phyloP scores from a whole-genome alignment of 2,797 vertebrate genomes.

The Discoglossus pictus region DNA sequence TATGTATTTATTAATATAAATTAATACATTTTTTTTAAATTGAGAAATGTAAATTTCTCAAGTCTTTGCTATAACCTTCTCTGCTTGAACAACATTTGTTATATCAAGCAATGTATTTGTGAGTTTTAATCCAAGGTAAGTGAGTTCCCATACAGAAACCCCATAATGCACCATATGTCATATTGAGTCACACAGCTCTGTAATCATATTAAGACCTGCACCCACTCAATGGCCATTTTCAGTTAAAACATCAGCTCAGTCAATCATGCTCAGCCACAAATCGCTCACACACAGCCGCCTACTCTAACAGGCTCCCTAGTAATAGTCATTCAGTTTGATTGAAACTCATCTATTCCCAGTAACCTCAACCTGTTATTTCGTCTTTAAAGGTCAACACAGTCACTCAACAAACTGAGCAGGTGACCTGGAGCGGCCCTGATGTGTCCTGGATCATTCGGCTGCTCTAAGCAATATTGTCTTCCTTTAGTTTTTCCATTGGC shows the following conservation, averaged over 20 bases:
- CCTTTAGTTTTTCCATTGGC: too few species aligned
- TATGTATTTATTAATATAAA: too few species aligned
- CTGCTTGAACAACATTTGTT: conserved; percentile 20
- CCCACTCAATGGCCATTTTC: conserved; percentile 43
- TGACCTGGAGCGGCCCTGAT: conserved; percentile 15
- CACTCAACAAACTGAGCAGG: conserved; percentile 31
- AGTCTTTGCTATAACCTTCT: conserved; percentile 47
- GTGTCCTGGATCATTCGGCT: background rate
- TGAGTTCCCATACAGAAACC: conserved; percentile 54
- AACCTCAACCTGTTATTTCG: conserved; percentile 45
- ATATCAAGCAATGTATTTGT: conserved; percentile 51
- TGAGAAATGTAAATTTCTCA: conserved; percentile 19
- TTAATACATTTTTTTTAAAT: too few species aligned
- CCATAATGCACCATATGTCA: conserved; percentile 51
- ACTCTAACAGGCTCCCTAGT: conserved; percentile 43
- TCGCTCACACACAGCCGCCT: conserved; percentile 41
- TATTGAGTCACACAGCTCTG: conserved; percentile 42
- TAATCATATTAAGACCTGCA: conserved; percentile 38
- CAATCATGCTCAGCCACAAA: conserved; percentile 41
- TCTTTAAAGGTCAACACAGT: conserved; percentile 47
- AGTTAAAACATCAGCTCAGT: conserved; percentile 43
- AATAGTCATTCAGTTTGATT: conserved; percentile 27
- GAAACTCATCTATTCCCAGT: conserved; percentile 21
- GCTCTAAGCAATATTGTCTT: conserved; percentile 2
- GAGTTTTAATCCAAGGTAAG: conserved; percentile 63